Base-by-base conservation (phyloP, 2,888 invertebrate species). In the Tetragonisca angustula region DNA sequence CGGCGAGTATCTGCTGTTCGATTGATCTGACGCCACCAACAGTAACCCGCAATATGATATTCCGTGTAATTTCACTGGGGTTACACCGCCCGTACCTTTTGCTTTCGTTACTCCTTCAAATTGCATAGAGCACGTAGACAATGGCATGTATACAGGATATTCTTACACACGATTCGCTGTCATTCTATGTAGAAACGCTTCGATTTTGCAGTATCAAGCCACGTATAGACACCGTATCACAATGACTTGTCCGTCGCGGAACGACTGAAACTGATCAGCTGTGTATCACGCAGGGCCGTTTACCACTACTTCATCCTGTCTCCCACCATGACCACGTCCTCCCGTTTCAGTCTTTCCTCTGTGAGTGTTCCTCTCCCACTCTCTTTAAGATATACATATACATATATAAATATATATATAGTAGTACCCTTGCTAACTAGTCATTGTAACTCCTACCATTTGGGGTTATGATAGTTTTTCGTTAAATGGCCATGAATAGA, bases 271-370 rank as follows among this genome's bases (percentile, higher is more conserved):
- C 36, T 61, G 61, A 88, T 89, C 89, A 88, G 88, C 89, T 89
- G 88, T 89, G 85, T 84, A 87, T 84, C 85, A 88, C 87, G 83
- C 89, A 88, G 88, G 81, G 84, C 76, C 86, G 87, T 76, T 75
- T 83, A 67, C 85, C 84, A 83, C 87, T 79, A 75, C 80, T 71
- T 79, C 69, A 56, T 70, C 71, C 78, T 62, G 56, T 15, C 69
- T 61, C 82, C 87, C 81, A 76, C 81, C 78, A 74, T 56, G 24
- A n/a, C 72, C 74, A 69, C 36, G 43, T 67, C 67, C 32, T 54
- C 72, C 19, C 61, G 64, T 77, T 75, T 50, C 64, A 54, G 72
- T 74, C 82, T 73, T 79, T 36, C 76, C 71, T n/a, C 71, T 68
- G 50, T 15, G 4, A 36, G 65, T 73, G 71, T 59, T 62, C 32